Evolutionary conservation across 2,797 vertebrate genomes (phyloP), one percentile per base, ranked within the genome.

Genomic region (Syngnathus rostellatus): DNA sequence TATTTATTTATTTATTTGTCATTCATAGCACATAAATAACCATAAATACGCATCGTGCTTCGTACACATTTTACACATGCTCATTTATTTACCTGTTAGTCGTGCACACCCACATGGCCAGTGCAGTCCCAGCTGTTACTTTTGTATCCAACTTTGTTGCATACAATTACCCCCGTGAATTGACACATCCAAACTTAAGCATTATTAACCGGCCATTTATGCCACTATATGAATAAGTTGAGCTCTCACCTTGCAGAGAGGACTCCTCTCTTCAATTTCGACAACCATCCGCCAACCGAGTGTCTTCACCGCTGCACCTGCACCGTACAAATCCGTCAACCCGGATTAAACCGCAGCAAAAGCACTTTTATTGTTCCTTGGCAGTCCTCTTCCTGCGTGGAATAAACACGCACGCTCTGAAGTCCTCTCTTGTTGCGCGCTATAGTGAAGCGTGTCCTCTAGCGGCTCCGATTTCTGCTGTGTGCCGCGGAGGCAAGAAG

Each of bases 161-260:
- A 55, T 14, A 25, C 23, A 58, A 8, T 58, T 6, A 17, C 31
- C 31, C 31, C 31, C 3, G 31, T 31, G 31, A 31, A 31, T 31
- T 31, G 37, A 23, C 5, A 31, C 25, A 31, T 53, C 21, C 8
- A 53, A 53, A 53, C 50, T n/a, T 23, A 6, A 53, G 50, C 50
- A 53, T 53, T 8, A 23, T 25, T 6, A 54, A 54, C 10, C 57
- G 19, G 57, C 31, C 11, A n/a, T n/a, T 59, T 3, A 39, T 59
- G 37, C 57, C 39, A 19, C 19, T 39, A 17, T n/a, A 31, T 40
- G 16, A 41, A 2, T 14, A 61, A 61, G 59, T 62, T 62, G 21
- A 12, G 40, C 21, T 62, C 88, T 89, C 83, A 89, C 88, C 88
- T 87, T 82, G 82, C 80, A 78, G 78, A 82, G 82, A 79, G 6